phyloP scores from a whole-genome alignment of 92 coral and sea anemone species.

The Palythoa heliodiscus region DNA sequence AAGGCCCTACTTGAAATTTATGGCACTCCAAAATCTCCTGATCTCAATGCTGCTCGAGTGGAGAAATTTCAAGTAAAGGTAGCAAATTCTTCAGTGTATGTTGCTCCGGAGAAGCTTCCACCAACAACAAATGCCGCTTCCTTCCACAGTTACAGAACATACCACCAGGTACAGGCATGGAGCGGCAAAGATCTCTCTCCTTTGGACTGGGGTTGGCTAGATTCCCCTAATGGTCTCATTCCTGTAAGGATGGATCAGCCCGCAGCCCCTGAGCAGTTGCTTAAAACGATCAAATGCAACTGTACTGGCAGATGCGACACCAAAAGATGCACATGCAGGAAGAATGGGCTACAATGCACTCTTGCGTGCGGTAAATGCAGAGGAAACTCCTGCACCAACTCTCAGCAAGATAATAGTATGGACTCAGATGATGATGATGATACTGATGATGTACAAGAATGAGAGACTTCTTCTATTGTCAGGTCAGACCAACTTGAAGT shows the following conservation, averaged over 20 bases:
- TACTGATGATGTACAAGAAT: constrained; percentile 8
- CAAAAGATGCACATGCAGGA: constrained; percentile 23
- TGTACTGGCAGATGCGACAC: constrained; percentile 39
- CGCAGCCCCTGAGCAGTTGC: constrained; percentile 47
- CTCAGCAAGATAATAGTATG: constrained; percentile 24
- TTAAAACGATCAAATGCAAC: constrained; percentile 33
- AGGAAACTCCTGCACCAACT: constrained; percentile 33
- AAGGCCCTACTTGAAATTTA: constrained; percentile 44
- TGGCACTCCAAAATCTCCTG: background rate
- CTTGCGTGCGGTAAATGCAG: constrained; percentile 45
- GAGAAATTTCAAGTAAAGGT: constrained; percentile 52
- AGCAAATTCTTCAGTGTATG: constrained; percentile 46
- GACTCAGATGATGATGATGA: constrained; percentile 45
- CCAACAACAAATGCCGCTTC: constrained; percentile 54
- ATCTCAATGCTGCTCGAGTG: constrained; percentile 38
- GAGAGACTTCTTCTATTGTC: background rate
- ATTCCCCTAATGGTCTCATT: constrained; percentile 32
- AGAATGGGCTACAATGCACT: constrained; percentile 51
- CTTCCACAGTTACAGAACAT: constrained; percentile 44
- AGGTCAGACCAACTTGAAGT: background rate
- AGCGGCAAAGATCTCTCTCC: constrained; percentile 50
- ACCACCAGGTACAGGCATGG: constrained; percentile 58
- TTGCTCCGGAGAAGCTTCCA: constrained; percentile 49
- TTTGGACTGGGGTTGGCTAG: constrained; percentile 51
- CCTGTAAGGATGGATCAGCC: constrained; percentile 40